Base-by-base conservation (phyloP, 2,888 invertebrate genomes). In the Pantelozetes paolii region DNA sequence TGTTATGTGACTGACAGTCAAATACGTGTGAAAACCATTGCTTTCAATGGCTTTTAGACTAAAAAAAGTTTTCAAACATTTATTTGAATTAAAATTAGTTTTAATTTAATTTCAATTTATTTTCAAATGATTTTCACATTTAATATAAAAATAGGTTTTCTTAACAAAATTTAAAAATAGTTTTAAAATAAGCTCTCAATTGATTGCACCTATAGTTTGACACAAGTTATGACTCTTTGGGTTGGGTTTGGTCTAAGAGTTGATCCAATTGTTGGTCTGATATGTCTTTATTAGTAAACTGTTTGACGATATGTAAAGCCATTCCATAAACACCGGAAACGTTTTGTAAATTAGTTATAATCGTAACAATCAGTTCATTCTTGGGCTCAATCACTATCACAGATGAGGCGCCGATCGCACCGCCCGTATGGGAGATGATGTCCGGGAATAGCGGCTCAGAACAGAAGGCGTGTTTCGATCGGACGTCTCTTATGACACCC, bases 381-480 rank as follows among this genome's bases (percentile, higher is more conserved):
- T 77, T 70, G 13, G 85, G 85, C 36, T 84, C 71, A 64, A 85
- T 81, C 2, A 85, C 76, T 6, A 86, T 79, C 13, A 84, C 81
- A 75, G 85, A 85, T 54, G 84, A 85, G 0, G 84, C 85, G 8
- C 87, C 87, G 5, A 86, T 81, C 26, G 86, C 86, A n/a, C 82
- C 85, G 1, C 87, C 87, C n/a, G 84, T 82, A 79, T 87, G 87
- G 9, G 78, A 80, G 0, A 83, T 81, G 75, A 79, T 80, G 45
- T 20, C 2, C 8, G 26, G 26, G 75, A 79, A 80, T 42, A 78
- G 77, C 57, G 79, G 79, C 8, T 77, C 77, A 40, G 79, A 76
- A 71, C 83, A 81, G 70, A 77, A 80, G n/a, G 80, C 79, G 75
- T 80, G 79, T 30, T 81, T 79, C 11, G 80, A 76, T 28, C 80